Percentiles rank a stretch among this genome's conserved stretches.
These are phyloP conservation scores for Rhinolophus sinicus DNA, from an alignment of 2,113 vertebrate genomes.

Conservation along the genomic window DNA sequence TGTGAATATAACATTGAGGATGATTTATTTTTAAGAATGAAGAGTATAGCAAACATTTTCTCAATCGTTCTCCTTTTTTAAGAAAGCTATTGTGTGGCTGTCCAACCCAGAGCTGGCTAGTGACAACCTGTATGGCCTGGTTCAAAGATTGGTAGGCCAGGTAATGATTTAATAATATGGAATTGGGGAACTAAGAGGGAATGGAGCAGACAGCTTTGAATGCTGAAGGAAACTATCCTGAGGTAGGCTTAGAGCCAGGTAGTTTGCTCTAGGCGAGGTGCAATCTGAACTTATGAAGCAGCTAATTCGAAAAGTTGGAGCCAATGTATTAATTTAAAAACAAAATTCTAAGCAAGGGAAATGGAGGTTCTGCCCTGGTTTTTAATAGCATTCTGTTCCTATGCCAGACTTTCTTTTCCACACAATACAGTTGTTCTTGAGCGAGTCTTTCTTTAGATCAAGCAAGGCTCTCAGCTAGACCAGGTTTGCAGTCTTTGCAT, in stretches of 20 bases:
- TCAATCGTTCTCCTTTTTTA: neutral
- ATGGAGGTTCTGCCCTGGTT: neutral
- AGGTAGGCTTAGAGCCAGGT: neutral
- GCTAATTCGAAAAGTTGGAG: neutral
- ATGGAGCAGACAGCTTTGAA: neutral
- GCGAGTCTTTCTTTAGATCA: neutral
- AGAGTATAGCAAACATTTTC: neutral
- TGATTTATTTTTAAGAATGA: neutral
- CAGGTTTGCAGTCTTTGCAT: neutral
- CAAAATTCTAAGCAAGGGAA: neutral
- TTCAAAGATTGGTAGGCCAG: neutral
- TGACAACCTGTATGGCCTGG: neutral
- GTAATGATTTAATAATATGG: conserved; percentile 7
- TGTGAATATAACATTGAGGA: neutral
- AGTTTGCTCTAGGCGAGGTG: neutral
- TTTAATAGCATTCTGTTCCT: neutral
- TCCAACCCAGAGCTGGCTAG: neutral
- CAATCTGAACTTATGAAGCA: neutral
- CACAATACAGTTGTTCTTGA: neutral
- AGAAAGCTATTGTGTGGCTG: neutral
- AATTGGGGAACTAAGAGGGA: neutral
- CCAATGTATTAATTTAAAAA: neutral
- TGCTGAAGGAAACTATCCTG: neutral
- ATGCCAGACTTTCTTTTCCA: neutral
- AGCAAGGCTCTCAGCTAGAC: neutral